Evolutionary conservation across 2,113 vertebrate genomes (phyloP).

Genomic region (Mungos mungo): DNA sequence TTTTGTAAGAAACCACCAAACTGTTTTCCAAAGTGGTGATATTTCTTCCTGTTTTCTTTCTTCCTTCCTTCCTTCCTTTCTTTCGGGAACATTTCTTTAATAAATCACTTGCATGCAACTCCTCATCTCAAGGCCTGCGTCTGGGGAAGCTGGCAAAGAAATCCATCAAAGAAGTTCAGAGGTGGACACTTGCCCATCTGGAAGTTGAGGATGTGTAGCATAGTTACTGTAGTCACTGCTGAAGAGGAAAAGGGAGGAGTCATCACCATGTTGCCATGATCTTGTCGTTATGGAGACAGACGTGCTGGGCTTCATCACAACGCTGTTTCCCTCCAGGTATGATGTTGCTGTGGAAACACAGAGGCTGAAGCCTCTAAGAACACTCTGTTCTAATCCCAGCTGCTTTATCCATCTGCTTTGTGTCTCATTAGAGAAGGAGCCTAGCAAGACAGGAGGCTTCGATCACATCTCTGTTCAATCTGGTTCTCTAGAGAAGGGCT

Average conservation of each 20-base stretch:
- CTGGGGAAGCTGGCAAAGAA: background rate
- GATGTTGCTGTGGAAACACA: constrained; percentile 75
- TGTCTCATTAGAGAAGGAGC: constrained; percentile 53
- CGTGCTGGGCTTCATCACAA: background rate
- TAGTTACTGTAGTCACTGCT: background rate
- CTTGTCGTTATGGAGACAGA: constrained; percentile 74
- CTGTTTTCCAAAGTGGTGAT: background rate
- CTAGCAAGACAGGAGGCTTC: background rate
- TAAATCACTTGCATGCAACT: background rate
- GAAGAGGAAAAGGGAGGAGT: constrained; percentile 1
- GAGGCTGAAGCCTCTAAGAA: constrained; percentile 33
- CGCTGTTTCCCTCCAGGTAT: constrained; percentile 65
- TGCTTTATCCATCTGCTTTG: constrained; percentile 54
- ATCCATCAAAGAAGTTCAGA: background rate
- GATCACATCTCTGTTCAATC: background rate
- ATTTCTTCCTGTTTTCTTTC: background rate
- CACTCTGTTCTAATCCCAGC: constrained; percentile 57
- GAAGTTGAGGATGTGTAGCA: background rate
- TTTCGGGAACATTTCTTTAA: constrained; percentile 12
- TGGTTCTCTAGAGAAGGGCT: background rate
- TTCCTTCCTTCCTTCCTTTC: background rate
- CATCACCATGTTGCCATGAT: background rate
- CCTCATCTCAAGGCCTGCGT: background rate
- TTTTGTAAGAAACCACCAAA: background rate
- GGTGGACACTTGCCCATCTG: background rate